phyloP scores from a whole-genome alignment of 1,140 invertebrate species.

The Diploscapter pachys region DNA sequence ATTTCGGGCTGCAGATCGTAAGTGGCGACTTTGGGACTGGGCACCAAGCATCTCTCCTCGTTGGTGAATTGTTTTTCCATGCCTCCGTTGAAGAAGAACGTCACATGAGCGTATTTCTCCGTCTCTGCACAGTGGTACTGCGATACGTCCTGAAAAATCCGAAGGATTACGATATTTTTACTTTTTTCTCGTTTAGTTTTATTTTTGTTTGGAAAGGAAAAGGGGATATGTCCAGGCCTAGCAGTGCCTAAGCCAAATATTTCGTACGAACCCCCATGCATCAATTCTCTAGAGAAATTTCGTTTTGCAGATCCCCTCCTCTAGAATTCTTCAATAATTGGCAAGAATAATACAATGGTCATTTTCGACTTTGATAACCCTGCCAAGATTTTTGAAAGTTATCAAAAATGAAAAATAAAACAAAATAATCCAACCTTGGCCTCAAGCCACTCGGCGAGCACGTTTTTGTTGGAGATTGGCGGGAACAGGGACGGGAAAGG shows the following conservation, averaged over 20 bases:
- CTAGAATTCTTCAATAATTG: no score
- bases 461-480: slow-evolving; percentile 60
- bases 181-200: no score
- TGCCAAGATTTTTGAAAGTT: no score
- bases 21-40: slow-evolving; percentile 63
- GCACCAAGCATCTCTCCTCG: slow-evolving; percentile 63
- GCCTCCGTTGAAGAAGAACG: slow-evolving; percentile 65
- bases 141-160: slow-evolving; percentile 44
- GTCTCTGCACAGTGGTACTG: slow-evolving; percentile 64
- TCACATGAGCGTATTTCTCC: slow-evolving; percentile 64
- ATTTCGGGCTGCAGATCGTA: slow-evolving; percentile 64
- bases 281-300: no score
- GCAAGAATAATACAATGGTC: no score
- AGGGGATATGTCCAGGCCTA: no score
- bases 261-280: no score
- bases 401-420: not conserved
- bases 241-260: no score
- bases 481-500: slow-evolving; percentile 61
- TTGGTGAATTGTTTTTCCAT: slow-evolving; percentile 60
- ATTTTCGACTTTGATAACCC: no score
- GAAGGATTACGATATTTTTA: no score
- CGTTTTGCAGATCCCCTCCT: no score
- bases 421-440: slow-evolving; percentile 11
- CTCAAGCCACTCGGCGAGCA: slow-evolving; percentile 62
- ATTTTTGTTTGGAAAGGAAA: no score